Evolutionary conservation across 2,113 vertebrate species (phyloP).

Genomic region (Oreochromis niloticus): DNA sequence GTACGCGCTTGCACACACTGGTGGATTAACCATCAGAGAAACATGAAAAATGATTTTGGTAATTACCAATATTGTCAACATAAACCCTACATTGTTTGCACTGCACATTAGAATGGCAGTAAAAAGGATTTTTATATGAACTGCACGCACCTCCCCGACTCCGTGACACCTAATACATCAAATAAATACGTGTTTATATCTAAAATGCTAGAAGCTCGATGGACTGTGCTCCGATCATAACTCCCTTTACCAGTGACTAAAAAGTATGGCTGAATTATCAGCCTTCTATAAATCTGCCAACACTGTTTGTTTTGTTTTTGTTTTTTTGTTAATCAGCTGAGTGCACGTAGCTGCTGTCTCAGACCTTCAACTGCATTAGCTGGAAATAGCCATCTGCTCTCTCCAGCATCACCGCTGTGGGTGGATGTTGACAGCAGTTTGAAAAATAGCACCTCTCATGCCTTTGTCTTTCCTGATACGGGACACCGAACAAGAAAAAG

Average conservation of each 20-base stretch:
- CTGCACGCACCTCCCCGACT: background rate
- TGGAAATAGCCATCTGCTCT: slow-evolving; percentile 26
- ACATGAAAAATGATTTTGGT: background rate
- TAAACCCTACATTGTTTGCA: background rate
- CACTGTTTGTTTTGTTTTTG: background rate
- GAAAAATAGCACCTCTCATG: slow-evolving; percentile 14
- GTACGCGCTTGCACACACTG: background rate
- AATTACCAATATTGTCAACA: background rate
- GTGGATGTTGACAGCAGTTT: slow-evolving; percentile 23
- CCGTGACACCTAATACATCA: background rate
- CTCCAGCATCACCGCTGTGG: slow-evolving; percentile 15
- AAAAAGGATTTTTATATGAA: slow-evolving; percentile 18
- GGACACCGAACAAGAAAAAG: background rate
- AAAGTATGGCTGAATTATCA: slow-evolving; percentile 9
- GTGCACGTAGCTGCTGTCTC: background rate
- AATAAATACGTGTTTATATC: background rate
- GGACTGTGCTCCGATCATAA: background rate
- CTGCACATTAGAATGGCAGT: background rate
- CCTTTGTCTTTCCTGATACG: slow-evolving; percentile 27
- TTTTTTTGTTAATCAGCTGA: background rate
- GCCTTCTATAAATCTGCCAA: background rate
- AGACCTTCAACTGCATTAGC: slow-evolving; percentile 15
- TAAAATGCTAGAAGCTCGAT: slow-evolving; percentile 9
- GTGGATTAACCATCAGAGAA: background rate
- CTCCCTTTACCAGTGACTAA: background rate